Conservation (phyloP, 1,140 invertebrate species). For the Ceratina calcarata region DNA sequence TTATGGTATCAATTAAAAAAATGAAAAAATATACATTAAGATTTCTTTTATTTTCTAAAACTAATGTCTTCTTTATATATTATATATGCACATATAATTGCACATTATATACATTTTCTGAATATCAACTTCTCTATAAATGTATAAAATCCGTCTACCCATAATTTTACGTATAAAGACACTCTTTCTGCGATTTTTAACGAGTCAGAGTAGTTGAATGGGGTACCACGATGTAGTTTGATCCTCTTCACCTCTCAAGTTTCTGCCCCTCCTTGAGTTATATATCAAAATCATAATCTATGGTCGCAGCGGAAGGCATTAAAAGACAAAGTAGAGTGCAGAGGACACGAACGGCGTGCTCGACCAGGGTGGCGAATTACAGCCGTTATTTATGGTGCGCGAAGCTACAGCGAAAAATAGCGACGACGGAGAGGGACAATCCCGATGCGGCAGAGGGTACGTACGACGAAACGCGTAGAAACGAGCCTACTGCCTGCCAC, state of each 20-base stretch:
- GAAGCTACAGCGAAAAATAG: constrained; percentile 54
- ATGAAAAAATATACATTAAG: no score
- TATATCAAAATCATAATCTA: constrained; percentile 73
- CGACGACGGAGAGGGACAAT: constrained; percentile 32
- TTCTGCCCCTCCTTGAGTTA: constrained; percentile 5
- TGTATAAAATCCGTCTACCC: background rate
- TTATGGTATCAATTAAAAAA: no score
- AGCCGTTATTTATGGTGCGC: constrained; percentile 62
- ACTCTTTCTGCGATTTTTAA: background rate
- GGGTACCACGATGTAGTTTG: constrained; percentile 58
- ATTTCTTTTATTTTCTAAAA: no score
- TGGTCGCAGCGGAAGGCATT: constrained; percentile 68
- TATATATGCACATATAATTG: no score
- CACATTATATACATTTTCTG: no score
- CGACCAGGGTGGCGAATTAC: constrained; percentile 58
- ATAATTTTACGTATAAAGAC: constrained; percentile 16
- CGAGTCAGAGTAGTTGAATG: background rate
- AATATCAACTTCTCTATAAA: no score
- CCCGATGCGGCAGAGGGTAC: background rate
- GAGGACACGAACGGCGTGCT: constrained; percentile 42
- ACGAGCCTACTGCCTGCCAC: constrained; percentile 65
- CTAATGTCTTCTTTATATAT: no score
- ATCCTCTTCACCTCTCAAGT: constrained; percentile 26
- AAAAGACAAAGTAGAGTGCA: constrained; percentile 60
- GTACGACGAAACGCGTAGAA: background rate